A percentile compares a stretch with the other conserved stretches of the same genome.
phyloP scores from a whole-genome alignment of 2,888 invertebrate genomes.

The Epinotia demarniana region DNA sequence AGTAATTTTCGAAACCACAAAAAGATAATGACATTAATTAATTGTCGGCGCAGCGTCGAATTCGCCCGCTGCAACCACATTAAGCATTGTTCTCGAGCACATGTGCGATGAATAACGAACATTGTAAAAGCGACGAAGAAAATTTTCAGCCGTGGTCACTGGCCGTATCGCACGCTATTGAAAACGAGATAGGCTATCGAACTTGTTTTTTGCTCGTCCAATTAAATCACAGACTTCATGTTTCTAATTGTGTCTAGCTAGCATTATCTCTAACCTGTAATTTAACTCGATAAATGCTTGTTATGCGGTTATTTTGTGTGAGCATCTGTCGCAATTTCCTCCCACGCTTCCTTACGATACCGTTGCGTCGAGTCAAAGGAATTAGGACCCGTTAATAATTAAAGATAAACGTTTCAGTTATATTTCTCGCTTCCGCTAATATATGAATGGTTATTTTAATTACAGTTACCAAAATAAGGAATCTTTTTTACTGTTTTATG shows the following conservation, averaged over 20 bases:
- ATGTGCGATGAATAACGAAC: conserved; percentile 40
- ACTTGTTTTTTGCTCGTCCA: conserved; percentile 54
- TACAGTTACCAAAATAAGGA: not conserved
- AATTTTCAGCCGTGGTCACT: conserved; percentile 69
- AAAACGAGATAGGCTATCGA: conserved; percentile 80
- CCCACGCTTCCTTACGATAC: conserved; percentile 45
- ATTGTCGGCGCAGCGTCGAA: conserved; percentile 14
- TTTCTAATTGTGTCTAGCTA: conserved; percentile 42
- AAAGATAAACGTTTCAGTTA: conserved; percentile 32
- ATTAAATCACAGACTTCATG: conserved; percentile 44
- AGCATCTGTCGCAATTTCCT: conserved; percentile 45
- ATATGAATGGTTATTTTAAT: conserved; percentile 21
- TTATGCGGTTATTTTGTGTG: conserved; percentile 41
- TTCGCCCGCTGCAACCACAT: conserved; percentile 14
- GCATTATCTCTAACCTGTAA: conserved; percentile 41
- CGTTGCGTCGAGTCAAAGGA: conserved; percentile 40
- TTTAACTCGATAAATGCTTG: conserved; percentile 43
- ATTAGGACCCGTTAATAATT: conserved; percentile 37
- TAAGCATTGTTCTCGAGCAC: conserved; percentile 35
- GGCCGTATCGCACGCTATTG: conserved; percentile 65
- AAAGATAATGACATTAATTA: conserved; percentile 31
- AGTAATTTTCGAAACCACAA: conserved; percentile 30
- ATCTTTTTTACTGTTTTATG: not conserved
- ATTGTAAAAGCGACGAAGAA: conserved; percentile 59
- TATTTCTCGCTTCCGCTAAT: conserved; percentile 28